Conservation (phyloP, 1,140 invertebrate species). For the Diorhabda sublineata region DNA sequence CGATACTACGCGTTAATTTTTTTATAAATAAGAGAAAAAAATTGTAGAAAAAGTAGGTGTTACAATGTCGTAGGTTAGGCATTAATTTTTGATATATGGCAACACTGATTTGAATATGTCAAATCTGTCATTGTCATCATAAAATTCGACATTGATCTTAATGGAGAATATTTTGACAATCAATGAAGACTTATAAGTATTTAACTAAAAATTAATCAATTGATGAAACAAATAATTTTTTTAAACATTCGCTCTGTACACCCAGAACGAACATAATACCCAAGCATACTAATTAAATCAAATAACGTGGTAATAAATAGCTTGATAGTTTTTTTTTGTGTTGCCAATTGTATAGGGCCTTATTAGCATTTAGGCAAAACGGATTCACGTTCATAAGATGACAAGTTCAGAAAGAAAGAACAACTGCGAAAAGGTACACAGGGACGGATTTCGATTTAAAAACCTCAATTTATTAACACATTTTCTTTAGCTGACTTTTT, state of each 20-base stretch:
- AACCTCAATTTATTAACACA: too few species aligned
- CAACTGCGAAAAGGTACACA: not conserved
- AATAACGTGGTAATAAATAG: slow-evolving; percentile 22
- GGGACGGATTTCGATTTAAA: not conserved
- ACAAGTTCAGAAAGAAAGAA: slow-evolving; percentile 3
- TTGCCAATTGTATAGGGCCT: slow-evolving; percentile 22
- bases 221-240: not conserved
- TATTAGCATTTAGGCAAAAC: slow-evolving; percentile 41
- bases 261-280: not conserved
- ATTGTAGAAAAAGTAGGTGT: too few species aligned
- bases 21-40: too few species aligned
- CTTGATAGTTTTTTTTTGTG: slow-evolving; percentile 14
- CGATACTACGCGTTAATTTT: too few species aligned
- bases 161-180: not conserved
- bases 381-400: slow-evolving; percentile 9
- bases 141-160: too few species aligned
- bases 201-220: not conserved
- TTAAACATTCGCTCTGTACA: not conserved
- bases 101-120: too few species aligned
- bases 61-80: too few species aligned
- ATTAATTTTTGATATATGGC: too few species aligned
- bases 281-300: slow-evolving; percentile 19
- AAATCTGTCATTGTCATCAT: too few species aligned
- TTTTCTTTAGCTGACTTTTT: too few species aligned
- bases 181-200: not conserved